Percentiles rank a stretch among this genome's conserved stretches.
phyloP scores from a whole-genome alignment of 2,888 invertebrate species.

The Ctena decussata region DNA sequence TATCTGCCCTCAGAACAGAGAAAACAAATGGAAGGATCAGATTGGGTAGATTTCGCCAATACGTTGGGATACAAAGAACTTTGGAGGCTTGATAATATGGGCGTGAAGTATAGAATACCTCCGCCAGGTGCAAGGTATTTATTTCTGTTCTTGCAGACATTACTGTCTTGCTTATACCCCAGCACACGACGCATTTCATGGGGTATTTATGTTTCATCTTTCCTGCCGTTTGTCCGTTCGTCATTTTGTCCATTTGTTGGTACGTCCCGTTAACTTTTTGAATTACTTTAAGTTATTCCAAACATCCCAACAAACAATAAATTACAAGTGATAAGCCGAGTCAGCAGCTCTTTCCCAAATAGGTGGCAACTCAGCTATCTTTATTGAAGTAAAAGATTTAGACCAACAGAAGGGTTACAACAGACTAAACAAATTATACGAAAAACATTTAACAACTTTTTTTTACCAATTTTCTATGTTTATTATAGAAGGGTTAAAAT shows the following conservation, averaged over 20 bases:
- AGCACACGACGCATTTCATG: not conserved
- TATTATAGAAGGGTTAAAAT: no score
- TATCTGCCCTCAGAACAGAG: slow-evolving; percentile 24
- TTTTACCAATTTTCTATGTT: no score
- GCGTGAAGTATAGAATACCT: slow-evolving; percentile 69
- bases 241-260: not conserved
- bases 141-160: not conserved
- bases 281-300: not conserved
- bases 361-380: no score
- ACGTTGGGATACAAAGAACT: slow-evolving; percentile 72
- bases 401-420: no score
- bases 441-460: no score
- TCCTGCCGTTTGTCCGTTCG: not conserved
- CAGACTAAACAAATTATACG: no score
- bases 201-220: no score
- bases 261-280: not conserved
- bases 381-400: no score
- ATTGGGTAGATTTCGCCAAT: slow-evolving; percentile 73
- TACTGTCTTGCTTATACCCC: not conserved
- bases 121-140: slow-evolving; percentile 75
- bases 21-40: slow-evolving; percentile 31
- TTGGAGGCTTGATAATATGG: slow-evolving; percentile 61
- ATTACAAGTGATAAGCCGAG: no score
- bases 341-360: no score
- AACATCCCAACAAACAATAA: no score